Conservation (phyloP, 1,140 invertebrate species). For the Eupristina koningsbergeri region DNA sequence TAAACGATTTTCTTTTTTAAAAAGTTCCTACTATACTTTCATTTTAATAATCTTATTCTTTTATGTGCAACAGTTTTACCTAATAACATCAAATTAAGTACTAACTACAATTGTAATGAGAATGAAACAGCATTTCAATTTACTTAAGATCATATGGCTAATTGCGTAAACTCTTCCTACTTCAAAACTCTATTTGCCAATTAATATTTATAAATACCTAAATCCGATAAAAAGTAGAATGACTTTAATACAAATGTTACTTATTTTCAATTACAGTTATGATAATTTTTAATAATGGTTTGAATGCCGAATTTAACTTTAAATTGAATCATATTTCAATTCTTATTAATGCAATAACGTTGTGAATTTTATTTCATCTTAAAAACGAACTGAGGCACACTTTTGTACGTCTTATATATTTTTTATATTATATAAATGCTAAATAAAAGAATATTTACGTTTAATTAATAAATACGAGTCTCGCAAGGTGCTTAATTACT, state of each 20-base stretch:
- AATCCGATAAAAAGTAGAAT: background rate
- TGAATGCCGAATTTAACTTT: background rate
- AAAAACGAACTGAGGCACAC: background rate
- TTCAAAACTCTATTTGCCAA: conserved; percentile 2
- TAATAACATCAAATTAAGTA: background rate
- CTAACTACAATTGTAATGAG: background rate
- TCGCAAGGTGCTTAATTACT: too few species aligned
- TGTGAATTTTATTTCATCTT: background rate
- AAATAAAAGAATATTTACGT: too few species aligned
- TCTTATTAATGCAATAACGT: background rate
- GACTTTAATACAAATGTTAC: background rate
- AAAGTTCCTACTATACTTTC: background rate
- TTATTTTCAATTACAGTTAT: background rate
- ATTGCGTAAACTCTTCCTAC: background rate
- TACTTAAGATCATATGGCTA: background rate
- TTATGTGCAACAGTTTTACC: background rate
- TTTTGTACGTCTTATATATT: background rate
- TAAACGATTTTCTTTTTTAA: too few species aligned
- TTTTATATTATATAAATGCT: too few species aligned
- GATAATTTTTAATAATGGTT: background rate
- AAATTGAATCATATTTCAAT: background rate
- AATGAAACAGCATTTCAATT: background rate
- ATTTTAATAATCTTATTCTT: background rate
- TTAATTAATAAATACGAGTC: too few species aligned
- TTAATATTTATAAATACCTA: background rate